Evolutionary conservation across 2,888 invertebrate genomes (phyloP).

Genomic region (Synanthedon andrenaeformis): DNA sequence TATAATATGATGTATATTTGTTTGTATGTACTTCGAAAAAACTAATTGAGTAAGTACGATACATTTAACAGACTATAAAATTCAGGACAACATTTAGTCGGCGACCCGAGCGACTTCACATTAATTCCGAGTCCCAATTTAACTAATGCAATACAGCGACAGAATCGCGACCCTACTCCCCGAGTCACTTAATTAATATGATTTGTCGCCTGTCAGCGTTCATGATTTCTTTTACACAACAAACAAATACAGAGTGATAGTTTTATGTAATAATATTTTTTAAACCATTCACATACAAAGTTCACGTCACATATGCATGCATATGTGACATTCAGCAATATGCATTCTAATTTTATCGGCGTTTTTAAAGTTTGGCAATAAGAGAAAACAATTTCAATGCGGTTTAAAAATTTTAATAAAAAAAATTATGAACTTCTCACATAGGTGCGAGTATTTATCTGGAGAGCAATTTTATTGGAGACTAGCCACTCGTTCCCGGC

Average conservation of each 20-base stretch:
- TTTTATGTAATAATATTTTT: neutral
- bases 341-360: neutral
- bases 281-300: too few relatives aligned
- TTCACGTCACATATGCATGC: too few relatives aligned
- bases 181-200: slow-evolving; percentile 42
- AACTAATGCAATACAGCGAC: slow-evolving; percentile 12
- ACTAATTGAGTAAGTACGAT: too few relatives aligned
- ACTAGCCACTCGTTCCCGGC: too few relatives aligned
- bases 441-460: too few relatives aligned
- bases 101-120: neutral
- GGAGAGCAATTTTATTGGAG: too few relatives aligned
- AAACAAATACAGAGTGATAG: neutral
- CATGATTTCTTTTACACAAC: slow-evolving; percentile 12
- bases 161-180: slow-evolving; percentile 6
- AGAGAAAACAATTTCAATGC: neutral
- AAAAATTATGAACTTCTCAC: neutral
- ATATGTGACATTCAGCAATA: neutral
- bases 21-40: too few relatives aligned
- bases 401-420: neutral
- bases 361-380: neutral
- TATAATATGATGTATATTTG: too few relatives aligned
- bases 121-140: slow-evolving; percentile 10
- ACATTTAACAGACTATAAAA: neutral
- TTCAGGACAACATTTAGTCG: neutral
- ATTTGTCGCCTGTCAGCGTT: slow-evolving; percentile 42